These are phyloP conservation scores for Oreortyx pictus DNA, from an alignment of 2,797 vertebrate species.

Conservation along the genomic window DNA sequence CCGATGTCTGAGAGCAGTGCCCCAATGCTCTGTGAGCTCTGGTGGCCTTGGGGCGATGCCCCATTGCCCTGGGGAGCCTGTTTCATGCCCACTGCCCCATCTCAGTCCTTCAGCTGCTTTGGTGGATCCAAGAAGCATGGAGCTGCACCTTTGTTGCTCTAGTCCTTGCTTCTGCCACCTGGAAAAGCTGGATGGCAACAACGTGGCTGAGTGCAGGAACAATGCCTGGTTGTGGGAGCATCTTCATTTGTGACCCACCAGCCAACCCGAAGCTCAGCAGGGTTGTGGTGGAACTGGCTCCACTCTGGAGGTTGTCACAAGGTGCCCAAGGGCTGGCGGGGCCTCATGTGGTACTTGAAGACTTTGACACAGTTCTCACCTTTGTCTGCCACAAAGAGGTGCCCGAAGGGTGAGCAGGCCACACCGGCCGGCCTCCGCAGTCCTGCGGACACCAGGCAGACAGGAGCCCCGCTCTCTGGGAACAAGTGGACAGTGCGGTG, in stretches of 20 bases:
- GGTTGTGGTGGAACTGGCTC: neutral
- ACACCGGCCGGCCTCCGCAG: slow-evolving; percentile 48
- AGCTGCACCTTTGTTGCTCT: neutral
- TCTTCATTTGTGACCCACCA: neutral
- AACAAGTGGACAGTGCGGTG: slow-evolving; percentile 67
- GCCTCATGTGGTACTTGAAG: slow-evolving; percentile 64
- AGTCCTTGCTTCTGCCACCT: neutral
- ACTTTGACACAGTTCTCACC: slow-evolving; percentile 69
- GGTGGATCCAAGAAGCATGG: neutral
- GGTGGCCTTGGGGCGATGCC: neutral
- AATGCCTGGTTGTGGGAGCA: neutral
- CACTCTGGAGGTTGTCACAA: neutral
- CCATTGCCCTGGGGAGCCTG: neutral
- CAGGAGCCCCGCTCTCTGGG: slow-evolving; percentile 30
- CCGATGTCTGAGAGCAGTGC: neutral
- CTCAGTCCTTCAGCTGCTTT: neutral
- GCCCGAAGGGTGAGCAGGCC: slow-evolving; percentile 69
- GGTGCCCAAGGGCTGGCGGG: neutral
- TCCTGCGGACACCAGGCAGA: slow-evolving; percentile 72
- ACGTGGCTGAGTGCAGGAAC: neutral
- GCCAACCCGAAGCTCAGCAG: neutral
- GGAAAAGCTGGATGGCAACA: neutral
- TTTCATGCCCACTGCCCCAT: neutral
- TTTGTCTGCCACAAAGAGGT: slow-evolving; percentile 70
- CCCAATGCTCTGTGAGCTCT: neutral